Percentiles rank a stretch among this genome's conserved stretches.
Conservation (phyloP, 2,888 invertebrate species). For the Tipula lateralis region DNA sequence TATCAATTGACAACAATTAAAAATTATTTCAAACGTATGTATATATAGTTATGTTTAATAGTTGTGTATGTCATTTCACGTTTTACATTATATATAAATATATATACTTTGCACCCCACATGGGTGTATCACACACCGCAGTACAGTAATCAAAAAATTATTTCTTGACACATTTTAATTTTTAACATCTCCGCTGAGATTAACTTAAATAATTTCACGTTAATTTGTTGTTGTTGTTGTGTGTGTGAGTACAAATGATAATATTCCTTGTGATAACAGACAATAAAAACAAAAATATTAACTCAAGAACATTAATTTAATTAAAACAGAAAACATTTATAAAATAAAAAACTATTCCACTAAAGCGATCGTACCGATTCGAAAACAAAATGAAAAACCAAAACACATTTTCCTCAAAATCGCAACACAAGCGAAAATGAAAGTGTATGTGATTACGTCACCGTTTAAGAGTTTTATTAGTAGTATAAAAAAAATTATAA, state of each 20-base stretch:
- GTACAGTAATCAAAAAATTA: neutral
- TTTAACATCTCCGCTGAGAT: neutral
- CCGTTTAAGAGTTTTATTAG: neutral
- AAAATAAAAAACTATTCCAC: neutral
- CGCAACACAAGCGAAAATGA: neutral
- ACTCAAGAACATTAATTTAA: neutral
- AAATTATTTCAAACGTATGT: no score
- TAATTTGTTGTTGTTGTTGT: neutral
- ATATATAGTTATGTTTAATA: no score
- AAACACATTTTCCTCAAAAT: neutral
- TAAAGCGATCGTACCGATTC: neutral
- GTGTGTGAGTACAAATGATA: neutral
- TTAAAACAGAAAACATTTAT: neutral
- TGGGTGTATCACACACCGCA: neutral
- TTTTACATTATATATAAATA: neutral
- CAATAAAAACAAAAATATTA: neutral
- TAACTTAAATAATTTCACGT: neutral
- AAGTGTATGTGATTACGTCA: neutral
- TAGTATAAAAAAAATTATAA: neutral
- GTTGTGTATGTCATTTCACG: neutral
- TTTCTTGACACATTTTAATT: neutral
- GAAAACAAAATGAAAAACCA: neutral
- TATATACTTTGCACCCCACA: neutral
- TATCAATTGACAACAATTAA: neutral
- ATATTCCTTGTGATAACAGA: neutral